phyloP scores from a whole-genome alignment of 2,797 vertebrate genomes.

The Acanthurus leucopareius region DNA sequence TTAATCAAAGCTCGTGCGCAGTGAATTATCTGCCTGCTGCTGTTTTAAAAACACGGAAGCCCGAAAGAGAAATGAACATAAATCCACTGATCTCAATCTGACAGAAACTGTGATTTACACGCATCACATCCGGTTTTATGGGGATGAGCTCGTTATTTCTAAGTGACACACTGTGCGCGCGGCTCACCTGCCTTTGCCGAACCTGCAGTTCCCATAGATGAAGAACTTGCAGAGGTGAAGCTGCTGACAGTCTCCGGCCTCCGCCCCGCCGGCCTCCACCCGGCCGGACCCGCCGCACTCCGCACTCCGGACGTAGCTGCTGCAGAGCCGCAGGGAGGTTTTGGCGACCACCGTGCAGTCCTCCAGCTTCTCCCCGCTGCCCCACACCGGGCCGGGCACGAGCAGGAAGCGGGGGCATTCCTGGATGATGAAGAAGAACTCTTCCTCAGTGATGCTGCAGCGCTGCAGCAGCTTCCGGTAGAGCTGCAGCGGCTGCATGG shows the following conservation, averaged over 20 bases:
- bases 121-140: no score
- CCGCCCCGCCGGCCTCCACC: constrained; percentile 40
- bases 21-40: not conserved
- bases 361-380: constrained; percentile 26
- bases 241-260: constrained; percentile 74
- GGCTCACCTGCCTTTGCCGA: constrained; percentile 76
- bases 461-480: constrained; percentile 62
- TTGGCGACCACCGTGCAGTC: constrained; percentile 74
- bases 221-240: constrained; percentile 91
- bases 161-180: not conserved
- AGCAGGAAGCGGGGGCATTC: constrained; percentile 74
- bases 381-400: constrained; percentile 36
- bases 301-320: no score
- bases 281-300: constrained; percentile 81
- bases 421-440: constrained; percentile 68
- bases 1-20: no score
- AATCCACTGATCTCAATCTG: no score
- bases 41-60: not conserved
- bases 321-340: constrained; percentile 84
- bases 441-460: constrained; percentile 57
- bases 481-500: constrained; percentile 70
- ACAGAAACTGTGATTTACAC: no score
- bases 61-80: not conserved
- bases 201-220: constrained; percentile 89
- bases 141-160: no score